Evolutionary conservation across 2,888 invertebrate species (phyloP), one percentile per base, ranked within the genome.

Genomic region (Hemistola chrysoprasaria): DNA sequence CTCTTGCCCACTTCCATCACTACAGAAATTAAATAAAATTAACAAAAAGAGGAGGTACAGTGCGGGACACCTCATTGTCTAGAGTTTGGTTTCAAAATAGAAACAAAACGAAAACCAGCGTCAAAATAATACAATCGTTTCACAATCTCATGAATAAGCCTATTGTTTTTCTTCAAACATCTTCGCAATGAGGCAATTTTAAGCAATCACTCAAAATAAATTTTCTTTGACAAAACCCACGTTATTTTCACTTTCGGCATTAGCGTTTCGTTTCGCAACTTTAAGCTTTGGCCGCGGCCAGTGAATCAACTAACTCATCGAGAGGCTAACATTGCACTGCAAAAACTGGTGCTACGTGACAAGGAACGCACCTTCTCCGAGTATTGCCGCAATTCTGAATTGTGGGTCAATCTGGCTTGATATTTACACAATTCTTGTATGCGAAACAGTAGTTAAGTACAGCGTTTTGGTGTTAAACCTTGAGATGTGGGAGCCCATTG

Each of bases 1-100:
- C 58, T 92, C 91, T 42, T 71, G 62, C 28, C 59, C 38, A 8
- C 42, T 40, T n/a, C 59, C 60, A 35, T 50, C 44, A 2, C 36
- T 39, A 47, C 27, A 54, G 36, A 52, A 43, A 22, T 34, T 43
- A 4, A 58, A 23, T 4, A 67, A 40, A 26, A 59, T 40, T 27
- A 65, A 36, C 6, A 61, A 20, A 22, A 60, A 26, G 16, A 46
- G 11, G 16, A 29, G 32, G 46, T 16, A 29, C 25, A 44, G 16
- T 31, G 6, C 42, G 25, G 25, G 26, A n/a, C 31, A 40, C 45
- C 46, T 47, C 59, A 59, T 59, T 34, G 23, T 50, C 8, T 7
- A 27, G 6, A 29, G n/a, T 21, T 36, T 6, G 10, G 22, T 4
- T 27, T 4, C 10, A 11, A 38, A 38, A 29, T 11, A 41, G 26